Conservation (phyloP, 2,888 invertebrate genomes). For the Euzetes globulus region DNA sequence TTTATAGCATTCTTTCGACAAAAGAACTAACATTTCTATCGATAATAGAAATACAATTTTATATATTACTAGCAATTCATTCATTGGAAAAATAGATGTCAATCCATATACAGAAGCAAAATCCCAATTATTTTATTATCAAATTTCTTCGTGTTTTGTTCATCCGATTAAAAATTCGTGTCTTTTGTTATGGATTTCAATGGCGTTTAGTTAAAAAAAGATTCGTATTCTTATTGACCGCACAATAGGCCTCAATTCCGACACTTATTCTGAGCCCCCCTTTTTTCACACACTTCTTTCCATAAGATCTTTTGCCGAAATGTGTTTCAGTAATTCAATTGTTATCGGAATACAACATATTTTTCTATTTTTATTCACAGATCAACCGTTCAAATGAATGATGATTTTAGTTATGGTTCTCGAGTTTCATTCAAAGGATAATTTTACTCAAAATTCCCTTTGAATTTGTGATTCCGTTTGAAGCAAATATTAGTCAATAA, state of each 20-base stretch:
- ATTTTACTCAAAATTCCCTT: neutral
- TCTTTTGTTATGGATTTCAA: neutral
- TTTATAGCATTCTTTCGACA: neutral
- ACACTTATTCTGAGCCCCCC: neutral
- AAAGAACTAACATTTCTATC: neutral
- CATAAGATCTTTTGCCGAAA: neutral
- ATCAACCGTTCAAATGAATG: neutral
- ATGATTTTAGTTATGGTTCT: conserved; percentile 13
- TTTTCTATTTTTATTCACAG: neutral
- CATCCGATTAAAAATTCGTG: neutral
- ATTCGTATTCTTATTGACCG: neutral
- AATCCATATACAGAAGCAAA: no score
- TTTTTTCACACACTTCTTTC: neutral
- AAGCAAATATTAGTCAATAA: neutral
- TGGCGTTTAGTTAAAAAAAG: neutral
- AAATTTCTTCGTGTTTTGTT: neutral
- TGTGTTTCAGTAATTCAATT: conserved; percentile 18
- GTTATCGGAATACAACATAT: neutral
- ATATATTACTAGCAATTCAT: neutral
- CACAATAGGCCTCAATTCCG: conserved; percentile 11
- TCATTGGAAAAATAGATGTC: no score
- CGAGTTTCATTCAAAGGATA: neutral
- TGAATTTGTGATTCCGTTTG: neutral
- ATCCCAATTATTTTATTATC: no score
- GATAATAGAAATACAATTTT: neutral